Evolutionary conservation across 2,888 invertebrate genomes (phyloP), one percentile per base, ranked within the genome.

Genomic region (Phlogophora meticulosa): DNA sequence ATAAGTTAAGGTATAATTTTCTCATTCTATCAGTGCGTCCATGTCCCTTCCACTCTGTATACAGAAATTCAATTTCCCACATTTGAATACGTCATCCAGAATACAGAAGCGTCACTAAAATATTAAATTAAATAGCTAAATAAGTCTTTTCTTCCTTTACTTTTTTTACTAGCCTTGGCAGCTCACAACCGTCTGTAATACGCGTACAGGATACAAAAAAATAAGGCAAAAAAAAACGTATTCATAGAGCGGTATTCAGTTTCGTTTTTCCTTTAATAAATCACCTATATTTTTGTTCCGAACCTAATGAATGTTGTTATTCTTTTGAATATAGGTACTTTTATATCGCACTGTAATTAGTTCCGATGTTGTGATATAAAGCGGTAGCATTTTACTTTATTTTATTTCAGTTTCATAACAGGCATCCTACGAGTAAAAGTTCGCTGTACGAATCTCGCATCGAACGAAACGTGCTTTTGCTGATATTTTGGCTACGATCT

Each of bases 241-340:
- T 43, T 49, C 28, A 55, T 38, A 17, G 28, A 22, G 11, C 45
- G 13, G 40, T 43, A 42, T 43, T 34, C 48, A 55, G 9, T 59
- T 65, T 52, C 20, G 17, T 56, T 62, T 77, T 69, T n/a, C 20
- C 49, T 5, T 17, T 70, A 67, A 62, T 72, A 64, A 72, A 69
- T 80, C 53, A 72, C 46, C 10, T 51, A 48, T 52, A 52, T 53
- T 69, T 17, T 68, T 68, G 15, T 45, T 36, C 11, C 28, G 22
- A 55, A 62, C 38, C 20, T 72, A 61, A 66, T 72, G 65, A 63
- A 51, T 58, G 45, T 57, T 64, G 11, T 59, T 60, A 57, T 72
- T 52, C 40, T 53, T 57, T 46, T 7, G 20, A 11, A 38, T 58
- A n/a, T n/a, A n/a, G n/a, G n/a, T 57, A n/a, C 32, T 71, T 60